Base-by-base conservation (phyloP, 2,797 vertebrate genomes). In the Propithecus perrieri region DNA sequence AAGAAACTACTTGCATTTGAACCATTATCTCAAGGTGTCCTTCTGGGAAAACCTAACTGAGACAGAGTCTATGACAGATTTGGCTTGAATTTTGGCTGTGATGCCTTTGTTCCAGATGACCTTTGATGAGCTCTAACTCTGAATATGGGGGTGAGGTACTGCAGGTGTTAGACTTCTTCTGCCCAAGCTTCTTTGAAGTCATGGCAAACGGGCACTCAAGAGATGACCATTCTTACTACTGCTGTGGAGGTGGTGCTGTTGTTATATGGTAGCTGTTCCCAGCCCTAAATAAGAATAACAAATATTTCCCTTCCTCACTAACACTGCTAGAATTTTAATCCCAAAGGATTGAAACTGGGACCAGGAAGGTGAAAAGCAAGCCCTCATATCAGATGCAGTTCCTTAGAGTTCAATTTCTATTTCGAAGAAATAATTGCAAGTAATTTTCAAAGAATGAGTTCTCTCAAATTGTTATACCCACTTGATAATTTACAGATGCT, bases 351-450 rank as follows among this genome's bases (percentile, higher is more conserved):
- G 14, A 22, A 50, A 67, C 43, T 85, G 65, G 4, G 13, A 12
- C 22, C 43, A 89, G 26, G 38, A 85, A 86, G 84, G 61, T 41
- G n/a, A 48, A 72, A 22, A 83, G n/a, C 14, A 55, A 85, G 43
- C 46, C 59, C 22, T 61, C 43, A 55, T 75, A 63, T 67, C 35
- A 85, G 79, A 74, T 15, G 28, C 9, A 53, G 20, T 22, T 85
- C 26, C 65, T 55, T 33, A 74, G 79, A 86, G 38, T 90, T 81
- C 59, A 71, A 74, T 75, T 83, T 96, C 13, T 76, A 65, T 50
- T 96, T 89, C 43, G 76, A 93, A 89, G 72, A 92, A 89, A 86
- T 81, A 81, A 84, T 46, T 91, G 38, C 83, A 85, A 78, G 18
- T 50, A 61, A 84, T 57, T 95, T 94, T 85, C 65, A 2, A 53